phyloP scores from a whole-genome alignment of 2,888 invertebrate genomes.

The Coremacera marginata region DNA sequence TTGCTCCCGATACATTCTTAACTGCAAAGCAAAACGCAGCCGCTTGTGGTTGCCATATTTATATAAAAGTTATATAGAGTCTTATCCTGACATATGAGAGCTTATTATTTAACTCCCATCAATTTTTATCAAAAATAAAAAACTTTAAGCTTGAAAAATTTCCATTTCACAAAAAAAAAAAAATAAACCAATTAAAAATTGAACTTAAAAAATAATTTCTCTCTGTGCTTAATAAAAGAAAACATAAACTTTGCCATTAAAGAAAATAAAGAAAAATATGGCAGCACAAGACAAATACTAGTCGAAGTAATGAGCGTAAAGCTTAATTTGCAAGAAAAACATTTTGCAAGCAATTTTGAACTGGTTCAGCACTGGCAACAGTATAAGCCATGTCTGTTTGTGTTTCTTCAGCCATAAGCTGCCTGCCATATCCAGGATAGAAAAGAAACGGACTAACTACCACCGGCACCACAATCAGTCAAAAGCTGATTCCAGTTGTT shows the following conservation, averaged over 20 bases:
- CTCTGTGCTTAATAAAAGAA: too few species aligned
- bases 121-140: too few species aligned
- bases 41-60: not conserved
- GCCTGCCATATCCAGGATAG: not conserved
- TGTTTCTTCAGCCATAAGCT: not conserved
- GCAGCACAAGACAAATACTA: not conserved
- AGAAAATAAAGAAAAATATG: not conserved
- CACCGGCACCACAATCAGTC: not conserved
- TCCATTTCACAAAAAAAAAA: not conserved
- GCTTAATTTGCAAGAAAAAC: conserved; percentile 1
- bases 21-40: not conserved
- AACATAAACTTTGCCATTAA: too few species aligned
- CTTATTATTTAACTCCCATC: too few species aligned
- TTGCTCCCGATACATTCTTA: not conserved
- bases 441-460: too few species aligned
- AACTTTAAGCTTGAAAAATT: too few species aligned
- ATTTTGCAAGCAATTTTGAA: not conserved
- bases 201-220: not conserved
- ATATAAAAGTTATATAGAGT: too few species aligned
- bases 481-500: not conserved
- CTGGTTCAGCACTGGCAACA: not conserved
- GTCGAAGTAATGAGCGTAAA: not conserved
- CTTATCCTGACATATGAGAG: too few species aligned
- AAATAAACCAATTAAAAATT: not conserved
- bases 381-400: not conserved